phyloP scores from a whole-genome alignment of 2,888 invertebrate species.

The Trichogramma dendrolimi region DNA sequence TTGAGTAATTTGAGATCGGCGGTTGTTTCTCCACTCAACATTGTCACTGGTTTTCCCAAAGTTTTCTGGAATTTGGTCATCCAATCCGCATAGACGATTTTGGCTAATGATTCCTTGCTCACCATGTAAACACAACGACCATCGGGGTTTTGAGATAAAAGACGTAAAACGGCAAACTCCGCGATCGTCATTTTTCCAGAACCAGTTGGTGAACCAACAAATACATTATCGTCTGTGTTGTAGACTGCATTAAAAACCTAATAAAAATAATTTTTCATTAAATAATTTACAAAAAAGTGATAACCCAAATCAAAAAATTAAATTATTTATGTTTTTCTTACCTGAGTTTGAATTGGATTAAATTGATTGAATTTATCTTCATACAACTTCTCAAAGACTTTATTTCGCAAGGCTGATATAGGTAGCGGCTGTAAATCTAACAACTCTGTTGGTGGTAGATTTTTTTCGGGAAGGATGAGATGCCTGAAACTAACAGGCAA shows the following conservation, averaged over 20 bases:
- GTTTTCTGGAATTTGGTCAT: constrained; percentile 77
- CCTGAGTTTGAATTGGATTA: constrained; percentile 95
- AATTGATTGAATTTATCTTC: constrained; percentile 84
- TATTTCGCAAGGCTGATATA: constrained; percentile 84
- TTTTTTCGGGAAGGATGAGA: constrained; percentile 95
- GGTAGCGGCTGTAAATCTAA: constrained; percentile 95
- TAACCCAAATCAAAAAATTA: background rate
- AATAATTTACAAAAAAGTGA: background rate
- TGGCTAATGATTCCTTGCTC: constrained; percentile 87
- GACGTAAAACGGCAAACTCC: constrained; percentile 88
- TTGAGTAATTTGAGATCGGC: constrained; percentile 91
- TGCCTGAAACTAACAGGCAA: constrained; percentile 96
- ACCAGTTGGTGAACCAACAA: constrained; percentile 89
- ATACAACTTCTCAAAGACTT: constrained; percentile 82
- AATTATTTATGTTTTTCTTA: background rate
- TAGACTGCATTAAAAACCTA: constrained; percentile 94
- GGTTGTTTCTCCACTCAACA: constrained; percentile 94
- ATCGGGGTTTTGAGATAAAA: constrained; percentile 71
- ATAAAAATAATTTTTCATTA: background rate
- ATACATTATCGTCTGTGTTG: constrained; percentile 96
- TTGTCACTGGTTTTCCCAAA: constrained; percentile 81
- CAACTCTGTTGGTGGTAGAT: constrained; percentile 94
- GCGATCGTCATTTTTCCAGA: constrained; percentile 92
- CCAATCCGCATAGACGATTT: constrained; percentile 88
- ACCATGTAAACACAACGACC: constrained; percentile 91